Evolutionary conservation across 1,140 invertebrate genomes (phyloP), one percentile per base, ranked within the genome.

Genomic region (Oreohelix idahoensis): DNA sequence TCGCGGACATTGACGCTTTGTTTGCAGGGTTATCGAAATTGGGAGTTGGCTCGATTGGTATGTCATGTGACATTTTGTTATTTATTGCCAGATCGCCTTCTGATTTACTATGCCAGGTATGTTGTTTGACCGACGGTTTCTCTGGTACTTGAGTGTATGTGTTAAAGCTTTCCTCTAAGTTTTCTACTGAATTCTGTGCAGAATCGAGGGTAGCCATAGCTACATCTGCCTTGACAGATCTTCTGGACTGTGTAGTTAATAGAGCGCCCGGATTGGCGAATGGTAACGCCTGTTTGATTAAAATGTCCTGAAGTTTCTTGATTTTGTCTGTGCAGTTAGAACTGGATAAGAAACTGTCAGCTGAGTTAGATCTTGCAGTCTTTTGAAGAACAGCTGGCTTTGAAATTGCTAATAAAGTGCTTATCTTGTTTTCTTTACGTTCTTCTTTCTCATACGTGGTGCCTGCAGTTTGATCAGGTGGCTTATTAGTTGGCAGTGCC

Each of bases 231-330:
- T 66, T 29, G 8, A 32, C 8, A 5, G 17, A 8, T 66, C 11
- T 32, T n/a, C 32, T 66, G 29, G 63, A 23, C 29, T 66, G 63
- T 29, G 29, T 32, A 1, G 63, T 32, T 5, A 66, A n/a, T 32
- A 74, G 32, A n/a, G 32, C 26, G 36, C 23, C 29, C 2, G 82
- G 82, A 10, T 58, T 81, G 26, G 83, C 79, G 36, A 84, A 84
- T 8, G 83, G 83, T 29, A 84, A 74, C 10, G 83, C 53, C 73
- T 84, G 83, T 45, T 84, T 84, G 38, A 84, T 84, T 32, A 84
- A 53, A 66, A 84, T 81, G 63, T 76, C 75, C 63, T 84, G 83
- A 38, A 84, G 58, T 26, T 79, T 74, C 45, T 49, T 81, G 35
- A 84, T 84, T 49, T 81, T 84, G 35, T 63, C 53, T 1, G 36